Percentiles rank a stretch among this genome's conserved stretches.
Evolutionary conservation across 2,888 invertebrate genomes (phyloP).

Genomic region (Uropetala carovei): DNA sequence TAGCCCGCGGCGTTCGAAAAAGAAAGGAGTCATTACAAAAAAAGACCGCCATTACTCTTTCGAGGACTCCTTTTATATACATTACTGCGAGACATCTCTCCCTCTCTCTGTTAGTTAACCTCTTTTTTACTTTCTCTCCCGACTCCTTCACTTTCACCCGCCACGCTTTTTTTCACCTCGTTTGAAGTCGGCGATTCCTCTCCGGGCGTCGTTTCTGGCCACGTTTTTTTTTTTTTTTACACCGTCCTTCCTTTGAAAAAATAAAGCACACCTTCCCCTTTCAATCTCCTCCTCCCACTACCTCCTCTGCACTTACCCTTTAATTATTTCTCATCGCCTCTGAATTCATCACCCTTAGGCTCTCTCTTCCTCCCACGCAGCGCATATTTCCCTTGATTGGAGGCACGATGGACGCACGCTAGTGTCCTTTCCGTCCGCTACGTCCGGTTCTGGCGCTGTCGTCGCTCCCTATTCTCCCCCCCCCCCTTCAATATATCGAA

Average conservation of each 20-base stretch:
- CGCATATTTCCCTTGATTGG: slow-evolving; percentile 23
- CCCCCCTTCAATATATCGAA: no score
- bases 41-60: background rate
- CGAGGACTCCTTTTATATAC: background rate
- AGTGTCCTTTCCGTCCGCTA: background rate
- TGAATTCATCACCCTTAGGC: background rate
- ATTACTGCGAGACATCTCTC: background rate
- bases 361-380: background rate
- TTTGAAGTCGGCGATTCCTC: background rate
- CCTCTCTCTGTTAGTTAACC: background rate
- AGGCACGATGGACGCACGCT: background rate
- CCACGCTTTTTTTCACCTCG: background rate
- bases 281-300: background rate
- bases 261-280: background rate
- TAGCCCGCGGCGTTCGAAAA: background rate
- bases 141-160: background rate
- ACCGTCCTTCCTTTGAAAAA: background rate
- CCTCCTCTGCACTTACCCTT: background rate
- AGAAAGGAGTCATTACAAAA: background rate
- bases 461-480: background rate
- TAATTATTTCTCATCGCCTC: slow-evolving; percentile 25
- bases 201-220: background rate
- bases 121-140: background rate
- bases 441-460: background rate
- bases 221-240: background rate